These are phyloP conservation scores for Dryas iulia DNA, from an alignment of 1,140 invertebrate genomes.

Conservation along the genomic window DNA sequence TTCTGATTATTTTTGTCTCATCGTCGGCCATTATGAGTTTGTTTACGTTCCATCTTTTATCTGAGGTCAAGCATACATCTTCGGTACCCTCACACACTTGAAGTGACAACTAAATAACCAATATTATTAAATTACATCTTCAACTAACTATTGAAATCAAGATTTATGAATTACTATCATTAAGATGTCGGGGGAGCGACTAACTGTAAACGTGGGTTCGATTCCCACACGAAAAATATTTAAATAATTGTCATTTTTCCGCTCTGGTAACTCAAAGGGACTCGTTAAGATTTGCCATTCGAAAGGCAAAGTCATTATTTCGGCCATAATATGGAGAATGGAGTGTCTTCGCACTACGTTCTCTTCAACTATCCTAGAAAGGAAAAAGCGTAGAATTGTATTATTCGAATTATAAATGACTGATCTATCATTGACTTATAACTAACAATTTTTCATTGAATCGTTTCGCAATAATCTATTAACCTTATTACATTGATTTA, in stretches of 20 bases:
- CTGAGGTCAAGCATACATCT: slow-evolving; percentile 8
- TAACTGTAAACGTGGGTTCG: too few relatives aligned
- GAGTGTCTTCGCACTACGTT: too few relatives aligned
- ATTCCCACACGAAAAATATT: too few relatives aligned
- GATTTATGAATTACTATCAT: background rate
- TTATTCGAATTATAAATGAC: background rate
- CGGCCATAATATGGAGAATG: too few relatives aligned
- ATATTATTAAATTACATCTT: background rate
- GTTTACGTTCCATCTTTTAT: slow-evolving; percentile 14
- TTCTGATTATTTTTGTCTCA: background rate
- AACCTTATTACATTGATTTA: slow-evolving; percentile 1
- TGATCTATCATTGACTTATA: background rate
- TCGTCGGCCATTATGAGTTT: slow-evolving; percentile 8
- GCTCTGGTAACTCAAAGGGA: too few relatives aligned
- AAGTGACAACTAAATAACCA: background rate
- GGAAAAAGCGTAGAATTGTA: too few relatives aligned
- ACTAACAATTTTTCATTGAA: background rate
- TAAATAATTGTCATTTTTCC: too few relatives aligned
- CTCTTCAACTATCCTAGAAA: too few relatives aligned
- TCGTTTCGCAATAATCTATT: background rate
- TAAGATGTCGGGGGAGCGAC: too few relatives aligned
- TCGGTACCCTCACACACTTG: background rate
- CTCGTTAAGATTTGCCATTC: too few relatives aligned
- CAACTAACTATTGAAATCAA: background rate
- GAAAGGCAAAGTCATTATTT: too few relatives aligned